A percentile compares a stretch with the other conserved stretches of the same genome.
These are phyloP conservation scores for Brachyhypopomus gauderio DNA, from an alignment of 2,113 vertebrate species.

Conservation along the genomic window DNA sequence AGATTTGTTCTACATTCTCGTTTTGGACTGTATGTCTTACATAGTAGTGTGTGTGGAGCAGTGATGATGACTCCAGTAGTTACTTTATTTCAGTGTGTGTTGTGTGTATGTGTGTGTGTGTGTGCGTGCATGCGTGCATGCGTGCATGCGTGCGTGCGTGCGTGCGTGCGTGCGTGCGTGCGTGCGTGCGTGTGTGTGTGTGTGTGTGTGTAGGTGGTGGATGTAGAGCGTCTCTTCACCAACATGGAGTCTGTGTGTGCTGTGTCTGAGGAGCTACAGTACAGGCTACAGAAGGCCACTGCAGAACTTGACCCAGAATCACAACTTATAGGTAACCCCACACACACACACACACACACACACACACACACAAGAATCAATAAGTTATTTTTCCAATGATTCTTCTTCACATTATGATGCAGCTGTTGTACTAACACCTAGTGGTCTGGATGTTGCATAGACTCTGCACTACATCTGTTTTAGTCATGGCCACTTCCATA, in stretches of 20 bases:
- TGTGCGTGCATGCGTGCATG: too few species aligned
- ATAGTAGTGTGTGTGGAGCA: neutral
- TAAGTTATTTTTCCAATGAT: too few species aligned
- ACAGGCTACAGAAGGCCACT: slow-evolving; percentile 83
- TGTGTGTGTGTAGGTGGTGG: slow-evolving; percentile 78
- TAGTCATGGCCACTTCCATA: too few species aligned
- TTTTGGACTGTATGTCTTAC: too few species aligned
- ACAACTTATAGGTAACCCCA: slow-evolving; percentile 84
- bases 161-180: neutral
- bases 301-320: slow-evolving; percentile 83
- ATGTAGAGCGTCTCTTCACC: slow-evolving; percentile 90
- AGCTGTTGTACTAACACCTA: too few species aligned
- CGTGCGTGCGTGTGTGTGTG: neutral
- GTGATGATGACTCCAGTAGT: too few species aligned
- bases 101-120: neutral
- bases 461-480: too few species aligned
- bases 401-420: too few species aligned
- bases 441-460: too few species aligned
- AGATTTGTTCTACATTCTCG: too few species aligned
- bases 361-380: neutral
- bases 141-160: too few species aligned
- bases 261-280: slow-evolving; percentile 86
- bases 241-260: slow-evolving; percentile 91
- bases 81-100: neutral
- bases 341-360: slow-evolving; percentile 23